These are phyloP conservation scores for Drosophila robusta DNA, from an alignment of 2,888 invertebrate species.

Conservation along the genomic window DNA sequence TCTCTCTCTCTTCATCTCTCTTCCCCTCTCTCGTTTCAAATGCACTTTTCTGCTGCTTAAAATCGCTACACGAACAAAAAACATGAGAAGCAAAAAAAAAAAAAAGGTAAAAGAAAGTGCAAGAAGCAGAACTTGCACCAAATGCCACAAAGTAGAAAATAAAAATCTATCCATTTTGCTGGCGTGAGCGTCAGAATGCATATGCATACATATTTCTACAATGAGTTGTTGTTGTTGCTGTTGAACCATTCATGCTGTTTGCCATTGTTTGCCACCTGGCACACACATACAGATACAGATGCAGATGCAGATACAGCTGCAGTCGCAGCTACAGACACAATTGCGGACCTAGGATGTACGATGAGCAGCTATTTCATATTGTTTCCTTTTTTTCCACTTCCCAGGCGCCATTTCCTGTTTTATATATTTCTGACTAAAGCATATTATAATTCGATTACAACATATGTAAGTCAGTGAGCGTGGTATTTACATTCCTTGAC, in stretches of 20 bases:
- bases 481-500: constrained; percentile 9
- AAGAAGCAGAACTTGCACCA: constrained; percentile 10
- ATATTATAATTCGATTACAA: constrained; percentile 31
- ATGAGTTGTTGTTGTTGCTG: constrained; percentile 20
- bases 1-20: not conserved
- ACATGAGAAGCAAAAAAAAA: not conserved
- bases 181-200: constrained; percentile 44
- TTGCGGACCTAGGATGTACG: not conserved
- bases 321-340: constrained; percentile 4
- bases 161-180: constrained; percentile 51
- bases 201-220: constrained; percentile 49
- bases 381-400: constrained; percentile 10
- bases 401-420: not conserved
- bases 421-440: constrained; percentile 7
- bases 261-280: constrained; percentile 58
- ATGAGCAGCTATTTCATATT: constrained; percentile 41
- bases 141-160: constrained; percentile 60
- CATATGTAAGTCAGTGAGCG: constrained; percentile 11
- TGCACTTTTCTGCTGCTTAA: constrained; percentile 25
- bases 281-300: constrained; percentile 21
- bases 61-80: constrained; percentile 15
- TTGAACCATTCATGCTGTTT: constrained; percentile 36
- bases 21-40: constrained; percentile 6
- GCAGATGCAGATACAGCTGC: not conserved
- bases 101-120: no score